phyloP scores from a whole-genome alignment of 2,113 vertebrate genomes.

The Callorhinus ursinus region DNA sequence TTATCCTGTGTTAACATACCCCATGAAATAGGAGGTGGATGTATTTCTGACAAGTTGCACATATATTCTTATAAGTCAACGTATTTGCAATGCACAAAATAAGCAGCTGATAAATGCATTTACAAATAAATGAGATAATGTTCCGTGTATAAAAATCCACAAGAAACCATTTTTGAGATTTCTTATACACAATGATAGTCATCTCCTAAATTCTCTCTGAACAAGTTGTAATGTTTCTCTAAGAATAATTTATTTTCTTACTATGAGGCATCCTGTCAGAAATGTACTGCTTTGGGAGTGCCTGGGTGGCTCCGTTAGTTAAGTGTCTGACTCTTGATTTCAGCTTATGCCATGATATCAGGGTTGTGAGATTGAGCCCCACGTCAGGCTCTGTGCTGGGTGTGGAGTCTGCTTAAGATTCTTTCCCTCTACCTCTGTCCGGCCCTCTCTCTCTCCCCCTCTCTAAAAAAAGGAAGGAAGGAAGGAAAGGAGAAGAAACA shows the following conservation, averaged over 20 bases:
- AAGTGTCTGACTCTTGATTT: not conserved
- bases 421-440: not conserved
- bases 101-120: not conserved
- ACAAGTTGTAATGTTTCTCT: constrained; percentile 32
- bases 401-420: not conserved
- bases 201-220: constrained; percentile 27
- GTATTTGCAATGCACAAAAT: constrained; percentile 15
- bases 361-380: not conserved
- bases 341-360: not conserved
- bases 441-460: too few relatives aligned
- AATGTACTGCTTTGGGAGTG: not conserved
- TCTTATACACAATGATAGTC: not conserved
- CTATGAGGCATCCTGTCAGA: not conserved
- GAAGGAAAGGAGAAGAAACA: too few relatives aligned
- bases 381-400: not conserved
- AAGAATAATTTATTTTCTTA: constrained; percentile 46
- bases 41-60: not conserved
- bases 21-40: not conserved
- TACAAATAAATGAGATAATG: constrained; percentile 47
- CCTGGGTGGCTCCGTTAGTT: not conserved
- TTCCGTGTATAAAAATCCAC: not conserved
- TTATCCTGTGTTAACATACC: not conserved
- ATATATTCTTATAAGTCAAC: not conserved
- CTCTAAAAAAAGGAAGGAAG: not conserved
- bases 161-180: not conserved